Evolutionary conservation across 2,113 vertebrate genomes (phyloP).

Genomic region (Eretmochelys imbricata): DNA sequence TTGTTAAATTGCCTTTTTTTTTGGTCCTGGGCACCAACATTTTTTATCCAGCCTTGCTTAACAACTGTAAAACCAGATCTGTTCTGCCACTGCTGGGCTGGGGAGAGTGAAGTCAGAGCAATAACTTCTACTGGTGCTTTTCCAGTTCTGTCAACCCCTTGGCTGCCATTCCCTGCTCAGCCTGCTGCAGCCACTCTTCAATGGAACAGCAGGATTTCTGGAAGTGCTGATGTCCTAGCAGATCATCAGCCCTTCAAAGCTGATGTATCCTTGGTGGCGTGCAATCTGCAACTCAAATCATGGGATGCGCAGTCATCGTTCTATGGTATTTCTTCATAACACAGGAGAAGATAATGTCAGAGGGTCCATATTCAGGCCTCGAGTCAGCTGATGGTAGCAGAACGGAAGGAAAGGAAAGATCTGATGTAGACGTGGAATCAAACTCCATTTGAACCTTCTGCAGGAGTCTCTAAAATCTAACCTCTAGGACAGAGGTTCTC

Average conservation of each 20-base stretch:
- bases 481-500: too few relatives aligned
- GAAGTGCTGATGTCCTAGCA: background rate
- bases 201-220: background rate
- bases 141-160: background rate
- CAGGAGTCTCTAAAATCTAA: background rate
- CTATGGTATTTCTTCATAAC: background rate
- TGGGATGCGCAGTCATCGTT: background rate
- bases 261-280: fast-evolving
- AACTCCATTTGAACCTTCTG: background rate
- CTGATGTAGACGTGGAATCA: background rate
- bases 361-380: background rate
- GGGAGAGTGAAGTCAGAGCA: background rate
- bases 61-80: background rate
- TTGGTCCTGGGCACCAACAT: background rate
- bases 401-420: background rate
- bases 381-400: background rate
- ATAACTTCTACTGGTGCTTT: background rate
- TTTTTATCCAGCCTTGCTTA: background rate
- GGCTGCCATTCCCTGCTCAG: background rate
- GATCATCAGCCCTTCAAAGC: background rate
- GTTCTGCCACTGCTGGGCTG: background rate
- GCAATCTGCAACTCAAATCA: background rate
- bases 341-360: background rate
- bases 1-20: background rate
- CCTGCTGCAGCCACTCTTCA: background rate